These are phyloP conservation scores for Phlogophora meticulosa DNA, from an alignment of 2,888 invertebrate genomes.

Conservation along the genomic window DNA sequence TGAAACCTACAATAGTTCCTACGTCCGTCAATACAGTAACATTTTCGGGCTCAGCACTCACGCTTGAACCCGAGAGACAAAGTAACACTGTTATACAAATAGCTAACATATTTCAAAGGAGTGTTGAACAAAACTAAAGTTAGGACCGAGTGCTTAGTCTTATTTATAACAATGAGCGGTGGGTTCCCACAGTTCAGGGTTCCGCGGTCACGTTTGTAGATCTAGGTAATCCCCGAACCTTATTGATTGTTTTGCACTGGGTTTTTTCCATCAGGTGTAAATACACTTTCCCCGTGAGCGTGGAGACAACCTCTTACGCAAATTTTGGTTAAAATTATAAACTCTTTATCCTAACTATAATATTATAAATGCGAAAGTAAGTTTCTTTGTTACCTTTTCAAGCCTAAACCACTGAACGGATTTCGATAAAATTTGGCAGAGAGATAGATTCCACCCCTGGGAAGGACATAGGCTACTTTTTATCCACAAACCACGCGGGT, in stretches of 20 bases:
- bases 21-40: constrained; percentile 66
- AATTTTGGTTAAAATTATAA: too few relatives aligned
- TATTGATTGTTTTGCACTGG: background rate
- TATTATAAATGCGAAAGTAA: too few relatives aligned
- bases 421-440: too few relatives aligned
- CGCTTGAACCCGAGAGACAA: background rate
- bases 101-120: constrained; percentile 32
- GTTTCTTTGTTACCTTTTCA: too few relatives aligned
- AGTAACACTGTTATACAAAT: constrained; percentile 20
- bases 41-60: constrained; percentile 1
- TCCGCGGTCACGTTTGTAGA: background rate
- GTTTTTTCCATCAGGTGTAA: background rate
- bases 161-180: constrained; percentile 30
- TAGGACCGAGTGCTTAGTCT: background rate
- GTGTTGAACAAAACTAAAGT: constrained; percentile 13
- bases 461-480: too few relatives aligned
- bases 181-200: constrained; percentile 11
- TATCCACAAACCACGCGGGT: too few relatives aligned
- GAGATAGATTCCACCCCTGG: too few relatives aligned
- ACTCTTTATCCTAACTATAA: too few relatives aligned
- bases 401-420: too few relatives aligned
- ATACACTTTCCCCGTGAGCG: too few relatives aligned
- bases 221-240: constrained; percentile 19
- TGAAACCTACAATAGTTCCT: constrained; percentile 73
- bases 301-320: too few relatives aligned